A percentile compares a stretch with the other conserved stretches of the same genome.
phyloP scores from a whole-genome alignment of 2,797 vertebrate species.

The Zenarchopterus dispar region DNA sequence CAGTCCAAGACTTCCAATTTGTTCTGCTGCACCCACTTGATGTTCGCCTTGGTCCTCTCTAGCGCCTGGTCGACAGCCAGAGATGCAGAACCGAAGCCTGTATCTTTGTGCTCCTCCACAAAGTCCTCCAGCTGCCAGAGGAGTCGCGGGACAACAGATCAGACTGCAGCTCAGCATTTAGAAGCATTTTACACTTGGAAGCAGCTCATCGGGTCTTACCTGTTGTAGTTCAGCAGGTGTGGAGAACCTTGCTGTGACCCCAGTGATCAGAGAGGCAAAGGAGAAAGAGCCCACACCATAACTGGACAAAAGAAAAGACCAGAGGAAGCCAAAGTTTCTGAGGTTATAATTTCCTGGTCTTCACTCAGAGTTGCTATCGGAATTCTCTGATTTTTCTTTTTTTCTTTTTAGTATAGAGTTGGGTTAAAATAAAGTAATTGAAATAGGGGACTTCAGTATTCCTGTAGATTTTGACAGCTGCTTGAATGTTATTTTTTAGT shows the following conservation, averaged over 20 bases:
- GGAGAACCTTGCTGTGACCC: slow-evolving; percentile 85
- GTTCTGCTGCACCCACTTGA: slow-evolving; percentile 88
- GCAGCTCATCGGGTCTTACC: slow-evolving; percentile 70
- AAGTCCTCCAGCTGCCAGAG: slow-evolving; percentile 85
- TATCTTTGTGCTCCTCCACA: slow-evolving; percentile 71
- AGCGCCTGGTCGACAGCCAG: slow-evolving; percentile 88
- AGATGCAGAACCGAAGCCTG: slow-evolving; percentile 86
- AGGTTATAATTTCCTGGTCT: no score
- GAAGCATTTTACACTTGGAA: no score
- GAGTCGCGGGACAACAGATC: background rate
- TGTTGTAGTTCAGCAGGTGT: slow-evolving; percentile 82
- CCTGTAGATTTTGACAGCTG: no score
- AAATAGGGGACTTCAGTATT: no score
- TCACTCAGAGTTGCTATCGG: no score
- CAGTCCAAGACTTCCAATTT: slow-evolving; percentile 69
- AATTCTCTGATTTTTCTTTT: no score
- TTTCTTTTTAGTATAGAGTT: no score
- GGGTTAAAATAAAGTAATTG: no score
- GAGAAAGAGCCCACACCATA: slow-evolving; percentile 90
- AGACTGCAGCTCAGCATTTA: background rate
- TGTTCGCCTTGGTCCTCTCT: slow-evolving; percentile 87
- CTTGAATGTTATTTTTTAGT: no score
- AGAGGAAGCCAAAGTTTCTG: no score
- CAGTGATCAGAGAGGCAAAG: slow-evolving; percentile 85
- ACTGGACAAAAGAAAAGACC: slow-evolving; percentile 59